Conservation (phyloP, 2,113 vertebrate genomes). For the Sterna hirundo region DNA sequence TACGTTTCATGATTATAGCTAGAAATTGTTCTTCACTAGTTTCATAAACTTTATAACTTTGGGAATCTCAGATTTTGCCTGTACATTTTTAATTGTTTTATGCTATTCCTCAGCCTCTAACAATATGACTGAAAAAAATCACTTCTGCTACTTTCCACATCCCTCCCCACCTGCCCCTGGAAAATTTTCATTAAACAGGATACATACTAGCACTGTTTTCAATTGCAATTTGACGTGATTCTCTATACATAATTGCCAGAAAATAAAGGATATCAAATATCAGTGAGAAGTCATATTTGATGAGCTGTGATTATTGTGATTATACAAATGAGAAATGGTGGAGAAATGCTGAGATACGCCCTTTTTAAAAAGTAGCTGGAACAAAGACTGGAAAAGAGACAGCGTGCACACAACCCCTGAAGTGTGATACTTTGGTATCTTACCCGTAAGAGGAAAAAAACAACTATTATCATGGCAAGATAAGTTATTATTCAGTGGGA, state of each 20-base stretch:
- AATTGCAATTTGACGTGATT: not conserved
- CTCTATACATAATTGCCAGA: not conserved
- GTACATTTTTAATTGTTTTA: not conserved
- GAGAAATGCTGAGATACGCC: not conserved
- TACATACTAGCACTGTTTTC: not conserved
- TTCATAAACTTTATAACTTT: not conserved
- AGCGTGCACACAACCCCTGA: not conserved
- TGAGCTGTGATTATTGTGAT: not conserved
- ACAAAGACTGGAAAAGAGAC: not conserved
- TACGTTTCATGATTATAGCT: not conserved
- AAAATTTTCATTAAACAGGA: not conserved
- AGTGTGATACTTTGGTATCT: not conserved
- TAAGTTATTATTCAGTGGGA: not conserved
- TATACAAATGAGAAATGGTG: not conserved
- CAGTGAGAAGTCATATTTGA: not conserved
- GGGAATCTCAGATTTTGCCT: not conserved
- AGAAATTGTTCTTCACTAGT: not conserved
- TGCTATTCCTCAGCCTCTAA: not conserved
- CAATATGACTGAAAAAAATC: not conserved
- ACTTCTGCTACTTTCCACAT: not conserved
- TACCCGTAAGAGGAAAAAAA: not conserved
- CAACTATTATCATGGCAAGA: not conserved
- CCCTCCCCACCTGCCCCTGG: no score
- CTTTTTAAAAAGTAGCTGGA: not conserved
- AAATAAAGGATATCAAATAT: not conserved